Conservation (phyloP, 2,113 vertebrate genomes). For the Junco hyemalis region DNA sequence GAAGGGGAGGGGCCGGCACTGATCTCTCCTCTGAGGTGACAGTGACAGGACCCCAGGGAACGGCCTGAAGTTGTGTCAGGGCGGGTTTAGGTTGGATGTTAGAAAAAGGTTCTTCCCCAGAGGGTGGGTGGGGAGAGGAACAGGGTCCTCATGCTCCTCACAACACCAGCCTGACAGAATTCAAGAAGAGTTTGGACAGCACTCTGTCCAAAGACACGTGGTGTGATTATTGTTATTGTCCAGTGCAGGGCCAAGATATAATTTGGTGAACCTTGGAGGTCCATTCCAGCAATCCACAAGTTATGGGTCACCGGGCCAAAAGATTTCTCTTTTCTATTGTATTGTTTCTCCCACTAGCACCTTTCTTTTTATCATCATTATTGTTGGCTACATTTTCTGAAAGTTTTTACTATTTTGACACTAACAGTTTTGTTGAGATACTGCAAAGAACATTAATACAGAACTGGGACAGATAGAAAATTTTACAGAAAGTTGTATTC, state of each 20-base stretch:
- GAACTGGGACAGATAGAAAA: neutral
- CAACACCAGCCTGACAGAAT: too few species aligned
- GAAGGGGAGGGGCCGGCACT: neutral
- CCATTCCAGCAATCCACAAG: neutral
- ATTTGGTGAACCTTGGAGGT: neutral
- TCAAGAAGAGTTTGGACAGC: neutral
- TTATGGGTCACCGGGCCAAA: neutral
- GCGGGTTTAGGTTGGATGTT: neutral
- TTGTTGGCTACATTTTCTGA: neutral
- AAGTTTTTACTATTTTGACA: neutral
- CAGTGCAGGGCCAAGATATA: neutral
- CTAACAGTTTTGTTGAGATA: neutral
- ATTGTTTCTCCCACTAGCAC: neutral
- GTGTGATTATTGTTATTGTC: neutral
- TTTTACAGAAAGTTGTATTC: neutral
- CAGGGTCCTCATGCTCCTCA: too few species aligned
- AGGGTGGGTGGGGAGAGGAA: neutral
- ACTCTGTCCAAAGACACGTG: neutral
- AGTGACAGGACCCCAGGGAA: accelerated
- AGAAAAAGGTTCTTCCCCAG: neutral
- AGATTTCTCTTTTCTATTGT: neutral
- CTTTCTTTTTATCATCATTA: neutral
- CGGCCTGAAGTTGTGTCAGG: neutral
- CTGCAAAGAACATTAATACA: neutral
- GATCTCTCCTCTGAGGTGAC: neutral